Evolutionary conservation across 2,888 invertebrate genomes (phyloP), one percentile per base, ranked within the genome.

Genomic region (Chromoteleia sp.): DNA sequence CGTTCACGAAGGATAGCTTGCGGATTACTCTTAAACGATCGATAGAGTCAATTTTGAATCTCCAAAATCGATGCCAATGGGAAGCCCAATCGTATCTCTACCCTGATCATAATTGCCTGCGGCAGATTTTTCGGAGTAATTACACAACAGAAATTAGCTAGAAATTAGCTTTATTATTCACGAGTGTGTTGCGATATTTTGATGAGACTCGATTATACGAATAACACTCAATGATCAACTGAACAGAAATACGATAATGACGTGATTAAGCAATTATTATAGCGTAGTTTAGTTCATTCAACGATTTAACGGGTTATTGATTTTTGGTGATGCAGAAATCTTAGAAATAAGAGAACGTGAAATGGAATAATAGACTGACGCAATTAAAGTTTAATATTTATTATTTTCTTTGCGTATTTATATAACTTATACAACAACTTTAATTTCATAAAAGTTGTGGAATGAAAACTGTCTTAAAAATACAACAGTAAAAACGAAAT

Each of bases 21-120:
- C 85, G 86, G 86, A 88, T 88, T 88, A 88, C 87, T 82, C 86
- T 87, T 83, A 80, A 83, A 82, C 84, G 88, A 88, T 89, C 89
- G 87, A 88, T 89, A 82, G 81, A 73, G 77, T 77, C 77, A 68
- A 81, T 81, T 81, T 77, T 33, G 70, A 68, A 68, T 73, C 45
- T 41, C 15, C 30, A 43, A 81, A 79, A 81, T 73, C 77, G 73
- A 73, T 71, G 76, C 30, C 52, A 14, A 50, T 14, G 50, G 33
- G n/a, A 45, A 54, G 36, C 48, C 14, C 48, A 30, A 21, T 30
- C 58, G 54, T 74, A 80, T 80, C 68, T 41, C n/a, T 41, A n/a
- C 7, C 5, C 17, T 14, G 70, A 74, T 70, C 67, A 68, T 74
- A 63, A 80, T 74, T 70, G 74, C 56, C 50, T 3, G 71, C 52